Conservation (phyloP, 2,113 vertebrate genomes). For the Amblyornis subalaris region DNA sequence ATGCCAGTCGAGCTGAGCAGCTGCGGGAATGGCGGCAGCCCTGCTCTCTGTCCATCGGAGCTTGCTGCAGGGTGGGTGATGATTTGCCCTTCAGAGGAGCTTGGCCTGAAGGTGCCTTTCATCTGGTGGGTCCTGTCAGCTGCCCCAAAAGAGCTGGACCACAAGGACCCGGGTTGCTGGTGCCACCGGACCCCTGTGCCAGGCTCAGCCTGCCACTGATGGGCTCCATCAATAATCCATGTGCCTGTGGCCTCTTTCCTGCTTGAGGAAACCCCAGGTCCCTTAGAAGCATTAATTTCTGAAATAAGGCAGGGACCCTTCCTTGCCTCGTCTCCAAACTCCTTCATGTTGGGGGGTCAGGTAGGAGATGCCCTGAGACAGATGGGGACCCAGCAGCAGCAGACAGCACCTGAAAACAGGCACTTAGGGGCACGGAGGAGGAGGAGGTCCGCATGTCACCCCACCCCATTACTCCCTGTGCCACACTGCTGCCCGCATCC, state of each 20-base stretch:
- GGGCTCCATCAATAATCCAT: not conserved
- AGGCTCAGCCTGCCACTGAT: not conserved
- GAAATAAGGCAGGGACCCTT: not conserved
- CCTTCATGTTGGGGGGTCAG: not conserved
- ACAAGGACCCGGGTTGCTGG: rapidly evolving
- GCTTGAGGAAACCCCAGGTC: not conserved
- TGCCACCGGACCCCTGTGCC: rapidly evolving
- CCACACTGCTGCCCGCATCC: not conserved
- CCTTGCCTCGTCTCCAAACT: not conserved
- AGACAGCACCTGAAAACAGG: not conserved
- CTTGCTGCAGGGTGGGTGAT: not conserved
- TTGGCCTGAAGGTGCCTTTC: not conserved
- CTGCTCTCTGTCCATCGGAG: not conserved
- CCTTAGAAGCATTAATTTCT: not conserved
- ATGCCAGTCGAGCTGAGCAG: not conserved
- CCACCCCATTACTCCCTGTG: rapidly evolving
- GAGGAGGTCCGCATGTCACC: not conserved
- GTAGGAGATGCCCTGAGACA: not conserved
- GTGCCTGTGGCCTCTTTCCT: not conserved
- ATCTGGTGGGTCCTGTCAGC: no score
- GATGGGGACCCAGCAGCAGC: not conserved
- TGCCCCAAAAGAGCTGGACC: not conserved
- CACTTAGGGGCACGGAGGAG: not conserved
- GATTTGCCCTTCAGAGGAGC: not conserved
- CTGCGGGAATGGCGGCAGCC: not conserved